A percentile compares a stretch with the other conserved stretches of the same genome.
Evolutionary conservation across 2,888 invertebrate species (phyloP).

Genomic region (Lacanobia wlatinum): DNA sequence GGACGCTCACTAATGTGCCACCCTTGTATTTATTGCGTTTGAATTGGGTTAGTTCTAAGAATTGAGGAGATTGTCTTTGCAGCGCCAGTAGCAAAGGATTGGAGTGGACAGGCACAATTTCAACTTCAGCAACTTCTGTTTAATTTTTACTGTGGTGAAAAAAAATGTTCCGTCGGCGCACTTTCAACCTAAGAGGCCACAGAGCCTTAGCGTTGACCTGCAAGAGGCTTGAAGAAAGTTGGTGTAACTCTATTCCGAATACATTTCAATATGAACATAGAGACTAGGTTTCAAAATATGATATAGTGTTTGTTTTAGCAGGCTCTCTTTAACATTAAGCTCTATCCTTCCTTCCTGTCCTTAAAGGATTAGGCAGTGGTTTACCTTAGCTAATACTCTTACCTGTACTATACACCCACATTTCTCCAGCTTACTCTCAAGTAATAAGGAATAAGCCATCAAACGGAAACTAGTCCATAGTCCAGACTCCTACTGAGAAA

Average conservation of each 20-base stretch:
- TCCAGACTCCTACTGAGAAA: not conserved
- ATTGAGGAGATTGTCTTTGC: conserved; percentile 9
- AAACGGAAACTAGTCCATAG: not conserved
- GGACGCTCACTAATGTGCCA: conserved; percentile 65
- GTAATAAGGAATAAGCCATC: too few relatives aligned
- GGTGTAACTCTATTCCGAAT: not conserved
- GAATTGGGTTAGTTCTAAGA: conserved; percentile 52
- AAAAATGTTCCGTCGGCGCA: not conserved
- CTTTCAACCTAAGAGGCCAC: not conserved
- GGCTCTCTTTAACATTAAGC: not conserved
- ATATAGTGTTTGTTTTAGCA: not conserved
- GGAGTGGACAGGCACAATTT: not conserved
- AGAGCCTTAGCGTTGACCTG: not conserved
- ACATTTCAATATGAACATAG: not conserved
- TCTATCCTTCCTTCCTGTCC: too few relatives aligned
- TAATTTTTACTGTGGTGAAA: not conserved
- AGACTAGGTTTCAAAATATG: not conserved
- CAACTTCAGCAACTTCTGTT: not conserved
- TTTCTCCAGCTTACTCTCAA: too few relatives aligned
- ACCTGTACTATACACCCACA: too few relatives aligned
- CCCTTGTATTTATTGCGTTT: conserved; percentile 60
- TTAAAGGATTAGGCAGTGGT: too few relatives aligned
- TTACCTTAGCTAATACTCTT: not conserved
- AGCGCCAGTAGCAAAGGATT: not conserved
- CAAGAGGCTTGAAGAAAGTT: too few relatives aligned